A percentile compares a stretch with the other conserved stretches of the same genome.
Evolutionary conservation across 2,888 invertebrate species (phyloP).

Genomic region (Sinohyriopsis cumingii): DNA sequence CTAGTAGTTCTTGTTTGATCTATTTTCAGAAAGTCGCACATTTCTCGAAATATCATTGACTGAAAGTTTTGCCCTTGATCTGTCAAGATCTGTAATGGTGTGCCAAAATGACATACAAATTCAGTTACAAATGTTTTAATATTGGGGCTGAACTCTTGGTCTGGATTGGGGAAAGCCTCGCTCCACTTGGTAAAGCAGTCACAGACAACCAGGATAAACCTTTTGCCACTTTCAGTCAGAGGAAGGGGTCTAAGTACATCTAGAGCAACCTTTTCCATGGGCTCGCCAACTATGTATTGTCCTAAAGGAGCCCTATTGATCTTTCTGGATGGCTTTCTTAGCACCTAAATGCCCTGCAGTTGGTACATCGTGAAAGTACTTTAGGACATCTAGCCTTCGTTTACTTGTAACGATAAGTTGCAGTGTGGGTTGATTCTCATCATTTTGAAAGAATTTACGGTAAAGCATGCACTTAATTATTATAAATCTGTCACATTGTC

Average conservation of each 20-base stretch:
- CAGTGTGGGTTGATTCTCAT: too few relatives aligned
- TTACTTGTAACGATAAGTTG: too few relatives aligned
- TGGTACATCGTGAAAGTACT: too few relatives aligned
- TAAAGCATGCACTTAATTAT: too few relatives aligned
- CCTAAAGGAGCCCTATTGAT: too few relatives aligned
- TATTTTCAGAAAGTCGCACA: too few relatives aligned
- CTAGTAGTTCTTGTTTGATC: too few relatives aligned
- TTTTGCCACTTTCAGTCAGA: conserved; percentile 22
- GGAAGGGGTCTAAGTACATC: conserved; percentile 32
- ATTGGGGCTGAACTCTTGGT: conserved; percentile 27
- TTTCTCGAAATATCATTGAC: conserved; percentile 16
- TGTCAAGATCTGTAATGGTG: conserved; percentile 29
- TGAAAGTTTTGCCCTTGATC: conserved; percentile 29
- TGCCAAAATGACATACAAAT: conserved; percentile 32
- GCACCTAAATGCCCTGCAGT: too few relatives aligned
- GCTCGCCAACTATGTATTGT: conserved; percentile 16
- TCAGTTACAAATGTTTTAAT: conserved; percentile 29
- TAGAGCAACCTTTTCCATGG: conserved; percentile 40
- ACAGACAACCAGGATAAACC: conserved; percentile 28
- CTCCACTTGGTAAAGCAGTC: conserved; percentile 34
- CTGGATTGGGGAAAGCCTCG: conserved; percentile 26
- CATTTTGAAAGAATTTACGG: too few relatives aligned
- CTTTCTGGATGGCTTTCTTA: too few relatives aligned
- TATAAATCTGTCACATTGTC: too few relatives aligned
- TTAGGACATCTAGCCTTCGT: too few relatives aligned